Evolutionary conservation across 2,797 vertebrate species (phyloP).

Genomic region (Coranthus polyacanthus): DNA sequence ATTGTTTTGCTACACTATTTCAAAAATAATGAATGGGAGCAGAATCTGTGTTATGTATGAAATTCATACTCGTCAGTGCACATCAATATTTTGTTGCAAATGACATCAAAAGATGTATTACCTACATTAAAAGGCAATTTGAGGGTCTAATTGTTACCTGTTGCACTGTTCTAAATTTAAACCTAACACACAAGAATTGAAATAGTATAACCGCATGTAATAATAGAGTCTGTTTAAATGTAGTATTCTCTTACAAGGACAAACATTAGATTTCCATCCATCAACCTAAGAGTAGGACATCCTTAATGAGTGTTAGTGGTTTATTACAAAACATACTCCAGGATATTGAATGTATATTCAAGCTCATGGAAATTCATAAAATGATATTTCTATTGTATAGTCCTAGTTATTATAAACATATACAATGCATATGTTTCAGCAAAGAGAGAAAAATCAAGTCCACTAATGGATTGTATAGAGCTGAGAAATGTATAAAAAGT

Average conservation of each 20-base stretch:
- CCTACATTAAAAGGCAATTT: slow-evolving; percentile 51
- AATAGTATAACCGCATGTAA: slow-evolving; percentile 20
- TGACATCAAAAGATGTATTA: slow-evolving; percentile 46
- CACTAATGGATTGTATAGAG: background rate
- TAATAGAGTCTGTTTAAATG: slow-evolving; percentile 26
- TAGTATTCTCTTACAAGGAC: slow-evolving; percentile 36
- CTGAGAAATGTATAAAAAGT: background rate
- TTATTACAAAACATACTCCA: slow-evolving; percentile 15
- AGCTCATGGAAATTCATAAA: background rate
- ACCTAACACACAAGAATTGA: slow-evolving; percentile 3
- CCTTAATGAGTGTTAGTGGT: background rate
- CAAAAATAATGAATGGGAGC: slow-evolving; percentile 56
- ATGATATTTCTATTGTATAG: no score
- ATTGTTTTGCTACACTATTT: slow-evolving; percentile 28
- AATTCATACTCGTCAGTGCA: slow-evolving; percentile 39
- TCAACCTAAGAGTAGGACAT: slow-evolving; percentile 24
- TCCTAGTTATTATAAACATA: no score
- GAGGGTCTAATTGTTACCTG: slow-evolving; percentile 46
- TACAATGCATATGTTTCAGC: no score
- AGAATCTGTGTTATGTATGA: slow-evolving; percentile 31
- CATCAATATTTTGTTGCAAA: slow-evolving; percentile 35
- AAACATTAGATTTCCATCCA: slow-evolving; percentile 44
- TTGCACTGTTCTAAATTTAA: slow-evolving; percentile 40
- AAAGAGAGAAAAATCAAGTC: no score
- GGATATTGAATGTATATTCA: background rate